Conservation (phyloP, 2,888 invertebrate genomes). For the Athalia rosae region DNA sequence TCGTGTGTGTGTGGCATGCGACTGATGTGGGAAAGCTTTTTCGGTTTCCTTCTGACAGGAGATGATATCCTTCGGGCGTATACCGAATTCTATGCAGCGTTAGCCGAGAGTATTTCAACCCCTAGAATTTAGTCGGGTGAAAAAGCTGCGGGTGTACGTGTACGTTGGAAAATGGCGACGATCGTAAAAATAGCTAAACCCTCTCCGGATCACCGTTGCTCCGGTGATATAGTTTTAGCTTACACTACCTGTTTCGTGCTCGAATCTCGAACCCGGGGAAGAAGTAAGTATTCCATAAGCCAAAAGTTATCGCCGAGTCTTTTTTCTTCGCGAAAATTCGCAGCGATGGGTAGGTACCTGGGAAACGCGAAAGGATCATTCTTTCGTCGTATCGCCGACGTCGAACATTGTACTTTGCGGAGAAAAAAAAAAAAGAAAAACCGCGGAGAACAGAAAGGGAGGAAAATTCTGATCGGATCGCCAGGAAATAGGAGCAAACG, state of each 20-base stretch:
- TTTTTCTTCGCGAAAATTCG: not conserved
- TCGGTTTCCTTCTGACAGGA: too few relatives aligned
- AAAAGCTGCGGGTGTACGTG: conserved; percentile 21
- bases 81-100: too few relatives aligned
- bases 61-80: too few relatives aligned
- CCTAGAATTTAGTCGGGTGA: conserved; percentile 12
- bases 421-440: too few relatives aligned
- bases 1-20: too few relatives aligned
- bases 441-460: too few relatives aligned
- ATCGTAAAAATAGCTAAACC: conserved; percentile 29
- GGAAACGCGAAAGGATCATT: conserved; percentile 3
- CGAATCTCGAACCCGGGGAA: conserved; percentile 6
- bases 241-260: not conserved
- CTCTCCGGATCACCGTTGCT: conserved; percentile 28
- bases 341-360: not conserved
- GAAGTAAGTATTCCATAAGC: conserved; percentile 7
- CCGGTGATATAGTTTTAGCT: conserved; percentile 28
- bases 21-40: too few relatives aligned
- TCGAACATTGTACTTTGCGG: too few relatives aligned
- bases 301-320: not conserved
- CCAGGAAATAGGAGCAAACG: too few relatives aligned
- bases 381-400: not conserved
- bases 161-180: conserved; percentile 14
- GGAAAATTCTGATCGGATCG: too few relatives aligned
- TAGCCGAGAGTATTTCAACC: conserved; percentile 14